Base-by-base conservation (phyloP, 2,888 invertebrate genomes). In the Fabriciana adippe region DNA sequence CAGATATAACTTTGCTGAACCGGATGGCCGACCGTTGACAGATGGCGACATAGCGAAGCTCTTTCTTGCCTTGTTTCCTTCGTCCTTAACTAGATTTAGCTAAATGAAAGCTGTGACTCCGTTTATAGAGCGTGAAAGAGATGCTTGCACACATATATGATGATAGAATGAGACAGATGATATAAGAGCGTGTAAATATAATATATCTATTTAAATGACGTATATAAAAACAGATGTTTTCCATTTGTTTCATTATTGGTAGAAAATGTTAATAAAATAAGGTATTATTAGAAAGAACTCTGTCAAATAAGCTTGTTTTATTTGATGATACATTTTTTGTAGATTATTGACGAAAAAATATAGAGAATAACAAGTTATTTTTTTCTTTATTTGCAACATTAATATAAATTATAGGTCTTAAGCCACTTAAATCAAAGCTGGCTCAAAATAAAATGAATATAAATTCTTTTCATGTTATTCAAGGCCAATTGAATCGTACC, bases 11-110 rank as follows among this genome's bases (percentile, higher is more conserved):
- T 76, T 75, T 78, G 79, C 76, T 64, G 67, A 60, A 62, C 75
- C 75, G 80, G 85, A 83, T 85, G 81, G 85, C 80, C 80, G 79
- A 79, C 78, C 79, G 84, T 81, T 85, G 87, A 89, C 87, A 85
- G 86, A 89, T 87, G 88, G 83, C 83, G 83, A 83, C 86, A 83
- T 76, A 79, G 79, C 75, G 81, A 82, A 81, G 83, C 80, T 83
- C 83, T 86, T 85, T 87, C 85, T 87, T 82, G 81, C 79, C 79
- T 79, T 86, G 87, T 87, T 86, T 84, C 83, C 84, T 82, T 80
- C 81, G 83, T 83, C 85, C 83, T 80, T 86, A 86, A 87, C 83
- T 87, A 83, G 85, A 86, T 87, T 84, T 85, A 80, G 82, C 81
- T 83, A 83, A 88, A 86, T 85, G 82, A 84, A 84, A 80, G 80